phyloP scores from a whole-genome alignment of 2,113 vertebrate species.

The Tragelaphus buxtoni region DNA sequence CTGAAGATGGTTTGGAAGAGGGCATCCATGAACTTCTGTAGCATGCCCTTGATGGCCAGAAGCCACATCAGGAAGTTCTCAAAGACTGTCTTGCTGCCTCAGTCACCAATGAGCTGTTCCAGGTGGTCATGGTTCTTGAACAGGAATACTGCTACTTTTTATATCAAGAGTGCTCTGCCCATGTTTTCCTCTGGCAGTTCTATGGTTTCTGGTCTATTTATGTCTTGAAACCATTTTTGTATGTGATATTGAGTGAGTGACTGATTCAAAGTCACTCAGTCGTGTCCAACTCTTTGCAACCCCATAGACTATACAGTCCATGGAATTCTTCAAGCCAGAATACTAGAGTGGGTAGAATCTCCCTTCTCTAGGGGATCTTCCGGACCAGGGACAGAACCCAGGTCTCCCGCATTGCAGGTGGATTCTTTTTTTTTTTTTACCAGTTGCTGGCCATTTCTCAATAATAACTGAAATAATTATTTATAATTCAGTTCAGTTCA shows the following conservation, averaged over 20 bases:
- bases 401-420: no score
- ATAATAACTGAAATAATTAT: no score
- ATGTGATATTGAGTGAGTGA: background rate
- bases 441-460: no score
- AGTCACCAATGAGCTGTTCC: fast-evolving
- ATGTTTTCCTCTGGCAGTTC: background rate
- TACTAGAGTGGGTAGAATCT: no score
- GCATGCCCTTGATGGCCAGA: background rate
- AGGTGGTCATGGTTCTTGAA: background rate
- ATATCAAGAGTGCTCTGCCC: background rate
- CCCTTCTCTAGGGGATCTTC: no score
- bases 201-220: background rate
- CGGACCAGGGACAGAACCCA: no score
- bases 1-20: background rate
- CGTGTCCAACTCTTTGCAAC: no score
- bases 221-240: background rate
- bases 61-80: background rate
- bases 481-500: no score
- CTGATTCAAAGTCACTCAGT: no score
- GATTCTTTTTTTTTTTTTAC: no score
- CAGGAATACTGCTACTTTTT: background rate
- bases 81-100: background rate
- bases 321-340: no score
- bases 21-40: background rate
- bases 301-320: no score